These are phyloP conservation scores for Hydroisotoma schaefferi DNA, from an alignment of 2,888 invertebrate species.

Conservation along the genomic window DNA sequence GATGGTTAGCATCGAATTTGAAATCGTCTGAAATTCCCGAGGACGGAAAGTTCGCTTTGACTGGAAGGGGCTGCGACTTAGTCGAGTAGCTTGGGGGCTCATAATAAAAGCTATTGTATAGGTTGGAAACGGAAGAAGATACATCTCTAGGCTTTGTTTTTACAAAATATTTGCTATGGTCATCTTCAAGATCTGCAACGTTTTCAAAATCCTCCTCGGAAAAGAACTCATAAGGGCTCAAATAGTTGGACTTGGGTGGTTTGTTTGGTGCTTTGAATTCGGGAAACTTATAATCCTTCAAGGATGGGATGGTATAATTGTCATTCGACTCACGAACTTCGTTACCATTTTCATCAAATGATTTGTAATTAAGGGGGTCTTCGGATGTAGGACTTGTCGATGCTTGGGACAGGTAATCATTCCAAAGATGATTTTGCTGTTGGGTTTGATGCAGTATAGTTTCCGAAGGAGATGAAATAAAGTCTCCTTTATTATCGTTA, in stretches of 20 bases:
- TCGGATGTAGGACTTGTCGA: neutral
- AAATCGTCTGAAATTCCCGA: neutral
- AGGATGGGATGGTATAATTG: conserved; percentile 13
- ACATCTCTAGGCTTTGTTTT: conserved; percentile 37
- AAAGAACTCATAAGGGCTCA: conserved; percentile 27
- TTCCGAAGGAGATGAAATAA: neutral
- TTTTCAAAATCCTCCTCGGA: conserved; percentile 43
- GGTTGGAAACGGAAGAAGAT: conserved; percentile 19
- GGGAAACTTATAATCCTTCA: conserved; percentile 8
- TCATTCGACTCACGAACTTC: neutral
- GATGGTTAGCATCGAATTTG: neutral
- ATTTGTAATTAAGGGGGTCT: too few relatives aligned
- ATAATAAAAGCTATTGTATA: conserved; percentile 36
- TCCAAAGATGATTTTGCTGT: neutral
- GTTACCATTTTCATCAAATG: neutral
- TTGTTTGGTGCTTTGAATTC: conserved; percentile 7
- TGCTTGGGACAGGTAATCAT: neutral
- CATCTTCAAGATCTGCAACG: conserved; percentile 40
- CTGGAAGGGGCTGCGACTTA: conserved; percentile 31
- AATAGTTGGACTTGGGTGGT: conserved; percentile 11
- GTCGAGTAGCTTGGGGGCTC: conserved; percentile 35
- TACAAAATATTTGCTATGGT: conserved; percentile 41
- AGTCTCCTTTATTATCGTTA: neutral
- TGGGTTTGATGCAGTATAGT: neutral
- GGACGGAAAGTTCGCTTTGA: conserved; percentile 21